These are phyloP conservation scores for Drosophila niveifrons DNA, from an alignment of 2,888 invertebrate species.

Conservation along the genomic window DNA sequence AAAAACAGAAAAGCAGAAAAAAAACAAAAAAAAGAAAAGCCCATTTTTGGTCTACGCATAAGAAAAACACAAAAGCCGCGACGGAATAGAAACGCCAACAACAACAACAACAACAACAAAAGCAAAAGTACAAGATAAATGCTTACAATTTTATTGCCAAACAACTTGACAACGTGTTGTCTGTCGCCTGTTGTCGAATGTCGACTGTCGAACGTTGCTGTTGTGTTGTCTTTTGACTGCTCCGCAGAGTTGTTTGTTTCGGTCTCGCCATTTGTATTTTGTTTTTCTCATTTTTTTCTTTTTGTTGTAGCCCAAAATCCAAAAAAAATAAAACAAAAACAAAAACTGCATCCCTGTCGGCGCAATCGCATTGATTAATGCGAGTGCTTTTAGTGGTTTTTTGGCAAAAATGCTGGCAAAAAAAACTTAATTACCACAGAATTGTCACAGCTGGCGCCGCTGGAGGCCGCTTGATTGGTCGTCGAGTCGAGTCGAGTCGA, in stretches of 20 bases:
- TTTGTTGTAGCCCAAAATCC: conserved; percentile 32
- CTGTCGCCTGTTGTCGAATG: conserved; percentile 56
- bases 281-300: too few relatives aligned
- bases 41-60: conserved; percentile 74
- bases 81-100: conserved; percentile 45
- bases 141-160: conserved; percentile 81
- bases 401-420: conserved; percentile 31
- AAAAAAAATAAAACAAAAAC: conserved; percentile 6
- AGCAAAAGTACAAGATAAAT: conserved; percentile 72
- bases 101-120: conserved; percentile 44
- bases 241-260: conserved; percentile 20
- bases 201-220: conserved; percentile 31
- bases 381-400: conserved; percentile 32
- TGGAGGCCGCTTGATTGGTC: conserved; percentile 61
- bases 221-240: conserved; percentile 32
- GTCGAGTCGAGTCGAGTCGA: conserved; percentile 36
- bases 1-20: conserved; percentile 50
- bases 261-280: conserved; percentile 35
- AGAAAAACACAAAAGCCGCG: conserved; percentile 43
- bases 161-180: conserved; percentile 69
- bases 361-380: conserved; percentile 71
- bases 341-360: conserved; percentile 66
- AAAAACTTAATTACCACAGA: conserved; percentile 74
- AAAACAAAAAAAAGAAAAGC: conserved; percentile 52
- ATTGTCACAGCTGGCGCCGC: conserved; percentile 76